A percentile compares a stretch with the other conserved stretches of the same genome.
phyloP scores from a whole-genome alignment of 35 echinoderm and acorn worm genomes.

The Apostichopus californicus region DNA sequence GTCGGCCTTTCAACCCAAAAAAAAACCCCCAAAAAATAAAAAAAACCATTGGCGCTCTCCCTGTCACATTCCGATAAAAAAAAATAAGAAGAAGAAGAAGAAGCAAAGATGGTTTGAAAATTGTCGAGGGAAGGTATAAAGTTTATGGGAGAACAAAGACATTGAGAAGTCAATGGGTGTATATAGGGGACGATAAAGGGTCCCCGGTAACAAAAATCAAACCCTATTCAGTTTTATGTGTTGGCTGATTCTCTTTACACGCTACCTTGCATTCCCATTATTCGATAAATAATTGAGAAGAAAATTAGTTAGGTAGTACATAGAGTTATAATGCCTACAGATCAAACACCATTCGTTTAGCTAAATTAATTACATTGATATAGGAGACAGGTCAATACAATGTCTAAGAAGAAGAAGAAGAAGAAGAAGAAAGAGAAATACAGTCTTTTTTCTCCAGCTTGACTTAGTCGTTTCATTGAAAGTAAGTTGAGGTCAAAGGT shows the following conservation, averaged over 20 bases:
- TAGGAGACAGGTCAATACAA: too few relatives aligned
- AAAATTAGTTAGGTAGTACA: slow-evolving; percentile 32
- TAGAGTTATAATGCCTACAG: not conserved
- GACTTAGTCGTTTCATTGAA: too few relatives aligned
- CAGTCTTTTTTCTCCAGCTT: too few relatives aligned
- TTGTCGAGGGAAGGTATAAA: too few relatives aligned
- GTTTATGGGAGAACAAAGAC: not conserved
- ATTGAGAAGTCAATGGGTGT: not conserved
- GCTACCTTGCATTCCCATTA: not conserved
- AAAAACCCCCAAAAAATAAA: too few relatives aligned
- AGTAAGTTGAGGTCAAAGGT: not conserved
- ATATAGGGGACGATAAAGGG: not conserved
- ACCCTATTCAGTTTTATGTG: not conserved
- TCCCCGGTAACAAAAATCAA: not conserved
- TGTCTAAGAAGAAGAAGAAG: too few relatives aligned
- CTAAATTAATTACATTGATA: slow-evolving; percentile 36
- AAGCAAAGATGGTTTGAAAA: too few relatives aligned
- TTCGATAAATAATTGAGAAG: slow-evolving; percentile 3
- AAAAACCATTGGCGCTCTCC: not conserved
- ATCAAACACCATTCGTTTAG: slow-evolving; percentile 14
- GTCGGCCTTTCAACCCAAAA: not conserved
- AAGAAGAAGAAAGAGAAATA: too few relatives aligned
- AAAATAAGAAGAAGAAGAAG: not conserved
- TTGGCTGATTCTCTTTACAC: not conserved
- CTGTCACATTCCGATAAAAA: slow-evolving; percentile 50